Percentiles rank a stretch among this genome's conserved stretches.
Conservation (phyloP, 2,888 invertebrate genomes). For the Pristionchus entomophagus region DNA sequence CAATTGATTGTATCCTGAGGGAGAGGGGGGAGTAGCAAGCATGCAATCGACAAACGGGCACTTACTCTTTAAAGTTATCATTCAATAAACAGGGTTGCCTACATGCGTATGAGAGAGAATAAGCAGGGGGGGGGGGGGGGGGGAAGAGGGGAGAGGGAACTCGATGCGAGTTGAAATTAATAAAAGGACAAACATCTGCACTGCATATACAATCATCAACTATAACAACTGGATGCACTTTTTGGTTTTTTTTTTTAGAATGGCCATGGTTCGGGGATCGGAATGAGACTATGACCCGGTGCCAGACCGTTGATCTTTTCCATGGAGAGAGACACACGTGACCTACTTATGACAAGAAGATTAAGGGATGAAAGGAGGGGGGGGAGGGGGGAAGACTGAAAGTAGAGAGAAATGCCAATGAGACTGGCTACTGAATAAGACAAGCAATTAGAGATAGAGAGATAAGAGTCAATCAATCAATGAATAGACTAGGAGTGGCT, state of each 20-base stretch:
- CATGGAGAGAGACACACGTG: background rate
- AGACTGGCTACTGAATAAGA: constrained; percentile 37
- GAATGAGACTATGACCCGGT: constrained; percentile 7
- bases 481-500: background rate
- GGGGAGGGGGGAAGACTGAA: background rate
- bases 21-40: background rate
- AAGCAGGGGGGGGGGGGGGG: too few species aligned
- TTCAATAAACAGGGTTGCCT: background rate
- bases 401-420: constrained; percentile 18
- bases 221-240: background rate
- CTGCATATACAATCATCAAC: constrained; percentile 3
- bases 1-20: background rate
- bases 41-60: constrained; percentile 7
- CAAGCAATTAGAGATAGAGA: background rate
- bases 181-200: constrained; percentile 5
- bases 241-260: constrained; percentile 41
- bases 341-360: background rate
- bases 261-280: background rate
- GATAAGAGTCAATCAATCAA: background rate
- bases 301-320: constrained; percentile 2
- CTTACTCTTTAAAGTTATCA: constrained; percentile 30
- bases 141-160: background rate
- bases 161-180: background rate
- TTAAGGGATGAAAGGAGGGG: too few species aligned
- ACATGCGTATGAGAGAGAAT: too few species aligned